These are phyloP conservation scores for Spea bombifrons DNA, from an alignment of 2,113 vertebrate genomes.

Conservation along the genomic window DNA sequence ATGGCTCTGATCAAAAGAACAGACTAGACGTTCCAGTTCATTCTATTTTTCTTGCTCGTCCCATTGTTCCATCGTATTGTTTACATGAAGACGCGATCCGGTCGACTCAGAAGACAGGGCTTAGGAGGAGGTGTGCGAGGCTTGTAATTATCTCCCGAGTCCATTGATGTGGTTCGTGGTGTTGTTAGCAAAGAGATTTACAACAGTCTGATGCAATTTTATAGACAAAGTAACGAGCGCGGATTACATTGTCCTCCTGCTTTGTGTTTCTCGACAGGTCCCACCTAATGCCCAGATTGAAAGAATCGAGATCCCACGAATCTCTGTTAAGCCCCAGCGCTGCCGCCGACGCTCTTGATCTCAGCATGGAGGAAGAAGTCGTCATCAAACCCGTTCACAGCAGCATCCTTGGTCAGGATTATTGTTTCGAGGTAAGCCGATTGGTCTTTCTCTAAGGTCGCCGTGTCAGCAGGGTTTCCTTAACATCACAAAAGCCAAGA, in stretches of 20 bases:
- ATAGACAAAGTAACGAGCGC: not conserved
- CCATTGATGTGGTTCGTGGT: not conserved
- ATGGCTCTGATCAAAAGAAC: constrained; percentile 6
- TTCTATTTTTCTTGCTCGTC: not conserved
- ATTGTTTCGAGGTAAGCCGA: constrained; percentile 88
- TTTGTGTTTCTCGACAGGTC: constrained; percentile 67
- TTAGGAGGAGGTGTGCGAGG: not conserved
- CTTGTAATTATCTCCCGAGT: not conserved
- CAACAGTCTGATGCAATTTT: not conserved
- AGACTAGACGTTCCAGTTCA: not conserved
- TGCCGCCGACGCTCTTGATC: constrained; percentile 93
- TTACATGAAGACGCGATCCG: not conserved
- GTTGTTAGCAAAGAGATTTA: not conserved
- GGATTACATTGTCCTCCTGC: constrained; percentile 1
- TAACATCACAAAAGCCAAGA: no score
- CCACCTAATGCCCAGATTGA: constrained; percentile 99
- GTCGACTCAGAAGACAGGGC: not conserved
- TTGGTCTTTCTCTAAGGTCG: not conserved
- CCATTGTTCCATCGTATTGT: not conserved
- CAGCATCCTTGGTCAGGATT: constrained; percentile 97
- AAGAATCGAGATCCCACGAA: constrained; percentile 98
- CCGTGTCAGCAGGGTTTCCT: not conserved
- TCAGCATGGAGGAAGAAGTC: constrained; percentile 99
- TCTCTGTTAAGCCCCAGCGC: constrained; percentile 97
- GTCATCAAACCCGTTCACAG: constrained; percentile 95